Conservation (phyloP, 2,113 vertebrate species). For the Chauna torquata region DNA sequence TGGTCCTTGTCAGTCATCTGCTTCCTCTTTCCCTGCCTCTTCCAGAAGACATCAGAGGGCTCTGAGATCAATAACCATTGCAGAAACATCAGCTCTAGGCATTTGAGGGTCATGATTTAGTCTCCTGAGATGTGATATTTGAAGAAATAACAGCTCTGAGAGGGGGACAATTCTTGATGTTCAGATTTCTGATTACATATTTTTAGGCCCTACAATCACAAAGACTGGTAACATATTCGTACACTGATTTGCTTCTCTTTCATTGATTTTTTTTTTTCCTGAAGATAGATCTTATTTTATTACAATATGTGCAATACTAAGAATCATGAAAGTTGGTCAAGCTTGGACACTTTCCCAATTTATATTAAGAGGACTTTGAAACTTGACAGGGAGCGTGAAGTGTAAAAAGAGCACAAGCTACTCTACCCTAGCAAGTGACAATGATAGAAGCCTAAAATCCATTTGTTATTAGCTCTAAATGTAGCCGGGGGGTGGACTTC, state of each 20-base stretch:
- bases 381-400: neutral
- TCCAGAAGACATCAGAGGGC: neutral
- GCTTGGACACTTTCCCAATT: neutral
- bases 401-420: neutral
- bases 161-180: neutral
- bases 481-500: neutral
- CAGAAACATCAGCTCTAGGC: neutral
- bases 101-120: neutral
- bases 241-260: neutral
- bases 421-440: neutral
- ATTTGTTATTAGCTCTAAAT: neutral
- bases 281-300: neutral
- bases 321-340: neutral
- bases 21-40: neutral
- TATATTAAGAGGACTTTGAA: neutral
- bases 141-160: neutral
- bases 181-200: neutral
- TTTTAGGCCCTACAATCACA: neutral
- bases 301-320: neutral
- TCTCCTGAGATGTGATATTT: neutral
- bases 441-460: neutral
- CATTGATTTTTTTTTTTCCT: neutral
- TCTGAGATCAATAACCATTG: neutral
- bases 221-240: neutral
- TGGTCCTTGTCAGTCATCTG: neutral